Base-by-base conservation (phyloP, 1,140 invertebrate species). In the Gerris buenoi region DNA sequence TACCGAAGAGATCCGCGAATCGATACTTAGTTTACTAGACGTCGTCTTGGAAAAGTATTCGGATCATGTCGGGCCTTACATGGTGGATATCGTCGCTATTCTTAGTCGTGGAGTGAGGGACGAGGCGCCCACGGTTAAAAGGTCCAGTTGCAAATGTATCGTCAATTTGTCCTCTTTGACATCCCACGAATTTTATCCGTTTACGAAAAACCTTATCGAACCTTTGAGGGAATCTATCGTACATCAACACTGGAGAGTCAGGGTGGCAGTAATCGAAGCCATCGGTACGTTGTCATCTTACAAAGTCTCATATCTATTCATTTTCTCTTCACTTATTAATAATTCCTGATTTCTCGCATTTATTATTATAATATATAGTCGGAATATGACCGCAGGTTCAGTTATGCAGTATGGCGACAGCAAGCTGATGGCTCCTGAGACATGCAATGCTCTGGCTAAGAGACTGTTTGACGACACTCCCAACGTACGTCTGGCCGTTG, bases 1-100 rank as follows among this genome's bases (percentile, higher is more conserved):
- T 28, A 93, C 90, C 13, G 93, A 96, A 79, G 93, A 95, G 83
- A 81, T 95, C 33, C 81, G 91, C 29, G 74, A 93, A 2, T 76
- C 84, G 60, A 81, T 88, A 61, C 73, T 93, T 0, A 73, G 79
- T 61, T 79, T 94, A 63, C 74, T 93, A 15, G 76, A 79, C 65
- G 73, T 78, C 27, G 81, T 95, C 70, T 77, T 93, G 64, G 72
- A 80, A 2, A 85, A 84, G 72, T 89, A 87, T 73, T 78, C 79
- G 68, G 79, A 81, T 25, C 76, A 82, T 33, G 74, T 91, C 27
- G 76, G 78, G 46, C 78, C 83, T 0, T 91, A 88, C 75, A 82
- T 91, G 22, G 85, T 88, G 72, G 89, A 93, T 73, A 81, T 88
- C 25, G 81, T 88, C 0, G 81, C 79, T 68, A 90, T 95, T 73